These are phyloP conservation scores for Phylloscopus trochiloides DNA, from an alignment of 2,113 vertebrate genomes.

Conservation along the genomic window DNA sequence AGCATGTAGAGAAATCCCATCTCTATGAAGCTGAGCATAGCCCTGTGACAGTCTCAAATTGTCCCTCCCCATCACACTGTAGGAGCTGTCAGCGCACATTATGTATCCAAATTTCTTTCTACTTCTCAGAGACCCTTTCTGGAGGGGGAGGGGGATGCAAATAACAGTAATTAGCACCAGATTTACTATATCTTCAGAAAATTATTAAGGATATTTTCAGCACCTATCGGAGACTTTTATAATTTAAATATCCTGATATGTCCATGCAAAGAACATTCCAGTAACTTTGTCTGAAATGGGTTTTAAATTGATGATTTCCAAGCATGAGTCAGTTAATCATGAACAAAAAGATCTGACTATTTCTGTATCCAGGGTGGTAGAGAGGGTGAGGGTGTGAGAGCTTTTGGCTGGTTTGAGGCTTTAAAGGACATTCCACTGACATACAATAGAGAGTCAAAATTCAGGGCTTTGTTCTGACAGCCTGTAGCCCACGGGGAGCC, in stretches of 20 bases:
- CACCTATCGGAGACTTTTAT: slow-evolving; percentile 1
- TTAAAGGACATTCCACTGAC: neutral
- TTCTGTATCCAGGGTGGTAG: slow-evolving; percentile 26
- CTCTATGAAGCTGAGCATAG: slow-evolving; percentile 29
- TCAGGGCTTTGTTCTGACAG: neutral
- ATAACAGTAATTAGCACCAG: slow-evolving; percentile 64
- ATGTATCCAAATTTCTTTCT: slow-evolving; percentile 58
- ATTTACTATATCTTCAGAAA: slow-evolving; percentile 47
- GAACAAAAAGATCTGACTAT: slow-evolving; percentile 46
- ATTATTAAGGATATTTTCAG: slow-evolving; percentile 50
- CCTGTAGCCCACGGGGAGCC: fast-evolving
- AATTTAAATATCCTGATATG: slow-evolving; percentile 24
- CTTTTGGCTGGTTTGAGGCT: slow-evolving; percentile 6
- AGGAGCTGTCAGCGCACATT: slow-evolving; percentile 53
- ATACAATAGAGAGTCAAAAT: neutral
- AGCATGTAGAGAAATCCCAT: slow-evolving; percentile 54
- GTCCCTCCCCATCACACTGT: slow-evolving; percentile 16
- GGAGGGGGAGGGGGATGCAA: slow-evolving; percentile 40
- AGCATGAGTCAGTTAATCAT: slow-evolving; percentile 51
- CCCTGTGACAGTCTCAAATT: slow-evolving; percentile 41
- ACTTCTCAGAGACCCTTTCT: slow-evolving; percentile 37
- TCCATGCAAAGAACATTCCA: slow-evolving; percentile 28
- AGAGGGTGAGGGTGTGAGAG: neutral
- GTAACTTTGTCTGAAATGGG: slow-evolving; percentile 39
- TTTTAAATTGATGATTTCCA: slow-evolving; percentile 64